These are phyloP conservation scores for Sebastes steindachneri DNA, from an alignment of 2,797 vertebrate species.

Conservation along the genomic window DNA sequence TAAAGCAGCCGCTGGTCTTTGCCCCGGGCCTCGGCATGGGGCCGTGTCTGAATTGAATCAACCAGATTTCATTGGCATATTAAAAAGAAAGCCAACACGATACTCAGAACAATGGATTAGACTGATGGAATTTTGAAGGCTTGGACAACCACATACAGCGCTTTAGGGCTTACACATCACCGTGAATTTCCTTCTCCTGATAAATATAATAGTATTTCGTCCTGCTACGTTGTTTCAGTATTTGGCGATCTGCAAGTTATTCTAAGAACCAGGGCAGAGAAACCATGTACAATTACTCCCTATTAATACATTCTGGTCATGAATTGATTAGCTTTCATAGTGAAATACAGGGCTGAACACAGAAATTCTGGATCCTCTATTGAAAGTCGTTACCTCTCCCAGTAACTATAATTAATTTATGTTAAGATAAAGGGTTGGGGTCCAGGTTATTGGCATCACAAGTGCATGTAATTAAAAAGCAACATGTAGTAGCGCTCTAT, in stretches of 20 bases:
- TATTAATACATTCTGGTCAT: slow-evolving; percentile 26
- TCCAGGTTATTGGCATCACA: slow-evolving; percentile 36
- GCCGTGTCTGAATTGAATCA: slow-evolving; percentile 65
- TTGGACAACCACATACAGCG: slow-evolving; percentile 20
- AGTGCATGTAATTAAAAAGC: slow-evolving; percentile 32
- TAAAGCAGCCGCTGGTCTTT: slow-evolving; percentile 68
- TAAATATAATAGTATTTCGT: slow-evolving; percentile 18
- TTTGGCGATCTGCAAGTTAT: not conserved
- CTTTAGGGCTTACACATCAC: slow-evolving; percentile 12
- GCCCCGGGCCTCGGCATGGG: slow-evolving; percentile 53
- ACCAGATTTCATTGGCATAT: slow-evolving; percentile 66
- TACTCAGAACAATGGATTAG: slow-evolving; percentile 38
- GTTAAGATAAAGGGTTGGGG: slow-evolving; percentile 30
- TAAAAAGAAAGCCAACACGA: slow-evolving; percentile 58
- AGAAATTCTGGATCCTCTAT: slow-evolving; percentile 28
- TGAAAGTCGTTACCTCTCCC: slow-evolving; percentile 28
- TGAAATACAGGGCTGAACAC: slow-evolving; percentile 45
- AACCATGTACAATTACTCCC: slow-evolving; percentile 7
- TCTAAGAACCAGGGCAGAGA: not conserved
- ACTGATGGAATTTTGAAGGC: slow-evolving; percentile 28
- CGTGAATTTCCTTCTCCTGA: not conserved
- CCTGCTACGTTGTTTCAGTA: slow-evolving; percentile 2
- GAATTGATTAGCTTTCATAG: slow-evolving; percentile 40
- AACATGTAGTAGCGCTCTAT: not conserved
- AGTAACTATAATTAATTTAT: slow-evolving; percentile 23